phyloP scores from a whole-genome alignment of 2,888 invertebrate genomes.

The Chloroclysta siterata region DNA sequence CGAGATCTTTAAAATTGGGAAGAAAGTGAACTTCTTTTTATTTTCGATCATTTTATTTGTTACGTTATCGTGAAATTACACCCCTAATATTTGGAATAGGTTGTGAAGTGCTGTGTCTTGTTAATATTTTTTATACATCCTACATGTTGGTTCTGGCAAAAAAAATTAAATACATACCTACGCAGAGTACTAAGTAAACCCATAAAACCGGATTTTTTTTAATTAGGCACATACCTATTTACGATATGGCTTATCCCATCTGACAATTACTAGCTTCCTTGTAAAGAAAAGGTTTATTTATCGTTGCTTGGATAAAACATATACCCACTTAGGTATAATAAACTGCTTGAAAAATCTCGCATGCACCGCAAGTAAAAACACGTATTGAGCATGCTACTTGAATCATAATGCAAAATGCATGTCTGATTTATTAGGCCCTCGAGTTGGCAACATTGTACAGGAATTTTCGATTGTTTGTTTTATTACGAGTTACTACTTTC shows the following conservation, averaged over 20 bases:
- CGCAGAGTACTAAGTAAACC: not conserved
- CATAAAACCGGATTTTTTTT: not conserved
- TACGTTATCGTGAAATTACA: not conserved
- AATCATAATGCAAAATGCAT: constrained; percentile 47
- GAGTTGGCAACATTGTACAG: constrained; percentile 45
- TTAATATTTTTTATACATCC: not conserved
- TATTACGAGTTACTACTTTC: constrained; percentile 37
- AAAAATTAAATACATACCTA: not conserved
- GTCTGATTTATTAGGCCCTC: constrained; percentile 49
- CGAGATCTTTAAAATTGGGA: constrained; percentile 36
- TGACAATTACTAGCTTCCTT: not conserved
- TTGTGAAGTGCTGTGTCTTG: constrained; percentile 32
- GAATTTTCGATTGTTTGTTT: constrained; percentile 48
- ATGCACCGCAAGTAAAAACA: constrained; percentile 37
- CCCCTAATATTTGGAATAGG: constrained; percentile 13
- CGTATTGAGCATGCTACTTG: constrained; percentile 37
- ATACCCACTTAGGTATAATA: constrained; percentile 21
- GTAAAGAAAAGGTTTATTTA: not conserved
- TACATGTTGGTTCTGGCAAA: not conserved
- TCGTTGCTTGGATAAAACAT: constrained; percentile 11
- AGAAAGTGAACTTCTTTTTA: constrained; percentile 28
- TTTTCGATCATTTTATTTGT: constrained; percentile 14
- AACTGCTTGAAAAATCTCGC: constrained; percentile 21
- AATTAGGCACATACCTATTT: not conserved
- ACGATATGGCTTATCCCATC: not conserved